phyloP scores from a whole-genome alignment of 1,140 invertebrate species.

The Frieseomelitta varia region DNA sequence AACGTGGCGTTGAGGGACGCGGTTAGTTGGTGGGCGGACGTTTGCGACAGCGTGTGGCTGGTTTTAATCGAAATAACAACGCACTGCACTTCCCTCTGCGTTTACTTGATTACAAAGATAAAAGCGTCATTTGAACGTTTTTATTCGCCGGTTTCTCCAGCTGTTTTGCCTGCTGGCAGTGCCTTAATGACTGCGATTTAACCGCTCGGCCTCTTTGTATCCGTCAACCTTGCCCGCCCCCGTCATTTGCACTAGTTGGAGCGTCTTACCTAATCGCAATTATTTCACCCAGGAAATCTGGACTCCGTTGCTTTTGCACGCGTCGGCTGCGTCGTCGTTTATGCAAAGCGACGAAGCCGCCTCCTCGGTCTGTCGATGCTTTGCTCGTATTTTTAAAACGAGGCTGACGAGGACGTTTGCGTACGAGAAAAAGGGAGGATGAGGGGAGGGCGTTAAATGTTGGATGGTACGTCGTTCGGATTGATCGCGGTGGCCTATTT shows the following conservation, averaged over 20 bases:
- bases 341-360: conserved; percentile 25
- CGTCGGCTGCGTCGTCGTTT: conserved; percentile 16
- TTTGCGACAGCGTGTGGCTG: conserved; percentile 24
- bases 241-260: conserved; percentile 46
- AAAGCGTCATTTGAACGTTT: neutral
- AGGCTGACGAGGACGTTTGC: neutral
- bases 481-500: neutral
- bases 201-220: conserved; percentile 38
- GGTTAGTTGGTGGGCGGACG: neutral
- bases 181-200: conserved; percentile 57
- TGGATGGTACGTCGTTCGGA: neutral
- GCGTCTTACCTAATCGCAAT: conserved; percentile 54
- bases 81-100: conserved; percentile 20
- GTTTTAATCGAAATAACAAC: conserved; percentile 41
- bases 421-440: neutral
- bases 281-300: conserved; percentile 53
- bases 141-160: conserved; percentile 24
- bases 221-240: conserved; percentile 58
- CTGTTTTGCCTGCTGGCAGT: neutral
- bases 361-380: neutral
- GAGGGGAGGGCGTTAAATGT: neutral
- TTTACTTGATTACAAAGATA: conserved; percentile 29
- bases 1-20: neutral
- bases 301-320: conserved; percentile 11
- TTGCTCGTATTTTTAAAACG: conserved; percentile 33